phyloP scores from a whole-genome alignment of 2,113 vertebrate species.

The Xenus cinereus region DNA sequence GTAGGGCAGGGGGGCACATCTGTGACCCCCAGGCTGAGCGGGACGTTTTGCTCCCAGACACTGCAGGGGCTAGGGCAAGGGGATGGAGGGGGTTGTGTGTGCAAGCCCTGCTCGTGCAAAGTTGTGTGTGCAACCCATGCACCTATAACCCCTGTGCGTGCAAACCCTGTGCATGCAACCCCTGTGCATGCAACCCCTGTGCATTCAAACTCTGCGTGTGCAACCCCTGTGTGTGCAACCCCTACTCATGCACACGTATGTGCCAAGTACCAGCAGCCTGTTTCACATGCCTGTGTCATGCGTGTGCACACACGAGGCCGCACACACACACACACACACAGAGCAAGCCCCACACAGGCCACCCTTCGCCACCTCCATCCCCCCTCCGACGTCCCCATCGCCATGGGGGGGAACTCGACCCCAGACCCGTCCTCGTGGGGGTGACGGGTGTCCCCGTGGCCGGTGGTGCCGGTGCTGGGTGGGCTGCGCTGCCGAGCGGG shows the following conservation, averaged over 20 bases:
- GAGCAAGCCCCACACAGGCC: background rate
- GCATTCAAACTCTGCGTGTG: too few species aligned
- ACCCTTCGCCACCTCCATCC: background rate
- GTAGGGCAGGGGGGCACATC: fast-evolving
- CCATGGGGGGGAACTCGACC: background rate
- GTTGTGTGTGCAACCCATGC: background rate
- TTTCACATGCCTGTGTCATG: fast-evolving
- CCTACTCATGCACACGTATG: fast-evolving
- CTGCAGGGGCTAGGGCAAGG: background rate
- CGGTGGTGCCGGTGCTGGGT: background rate
- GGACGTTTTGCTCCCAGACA: background rate
- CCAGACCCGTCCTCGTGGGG: background rate
- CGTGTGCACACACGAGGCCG: background rate
- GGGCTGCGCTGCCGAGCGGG: background rate
- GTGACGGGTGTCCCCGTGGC: fast-evolving
- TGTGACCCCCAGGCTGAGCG: background rate
- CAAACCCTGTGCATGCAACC: fast-evolving
- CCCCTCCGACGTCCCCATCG: fast-evolving
- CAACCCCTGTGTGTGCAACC: background rate
- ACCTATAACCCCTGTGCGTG: background rate
- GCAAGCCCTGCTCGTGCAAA: background rate
- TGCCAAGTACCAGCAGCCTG: background rate
- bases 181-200: background rate
- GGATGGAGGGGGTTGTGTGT: background rate
- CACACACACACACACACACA: too few species aligned